Conservation (phyloP, 2,797 vertebrate genomes). For the Danio tinwini region DNA sequence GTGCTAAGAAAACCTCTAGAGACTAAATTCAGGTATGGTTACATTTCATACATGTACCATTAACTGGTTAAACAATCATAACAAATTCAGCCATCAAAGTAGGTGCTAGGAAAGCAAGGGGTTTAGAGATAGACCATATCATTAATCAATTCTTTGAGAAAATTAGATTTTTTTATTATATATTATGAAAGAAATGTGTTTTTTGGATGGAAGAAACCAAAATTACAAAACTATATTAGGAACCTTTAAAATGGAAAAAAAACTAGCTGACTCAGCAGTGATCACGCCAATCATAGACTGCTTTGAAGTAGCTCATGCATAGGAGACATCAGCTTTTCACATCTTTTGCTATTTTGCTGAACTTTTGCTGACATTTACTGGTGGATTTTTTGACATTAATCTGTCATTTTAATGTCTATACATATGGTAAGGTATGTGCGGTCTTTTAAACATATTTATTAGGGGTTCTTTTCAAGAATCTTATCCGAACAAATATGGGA, state of each 20-base stretch:
- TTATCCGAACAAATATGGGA: constrained; percentile 69
- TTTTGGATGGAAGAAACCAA: no score
- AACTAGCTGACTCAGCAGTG: not conserved
- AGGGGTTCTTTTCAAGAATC: constrained; percentile 78
- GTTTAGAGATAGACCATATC: no score
- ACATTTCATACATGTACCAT: no score
- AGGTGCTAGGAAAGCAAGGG: no score
- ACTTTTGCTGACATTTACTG: constrained; percentile 54
- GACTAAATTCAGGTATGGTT: no score
- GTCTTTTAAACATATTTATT: constrained; percentile 74
- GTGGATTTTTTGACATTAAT: constrained; percentile 73
- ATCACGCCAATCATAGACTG: not conserved
- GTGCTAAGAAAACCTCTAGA: no score
- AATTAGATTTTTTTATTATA: no score
- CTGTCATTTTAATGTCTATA: constrained; percentile 69
- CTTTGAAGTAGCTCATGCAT: not conserved
- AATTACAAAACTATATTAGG: no score
- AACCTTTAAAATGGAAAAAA: not conserved
- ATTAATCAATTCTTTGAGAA: no score
- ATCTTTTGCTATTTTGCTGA: constrained; percentile 54
- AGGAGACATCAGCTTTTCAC: constrained; percentile 16
- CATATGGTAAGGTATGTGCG: constrained; percentile 42
- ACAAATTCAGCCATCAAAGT: no score
- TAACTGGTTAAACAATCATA: no score
- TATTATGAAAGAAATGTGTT: no score